Base-by-base conservation (phyloP, 2,113 vertebrate genomes). In the Oreochromis tanganicae region DNA sequence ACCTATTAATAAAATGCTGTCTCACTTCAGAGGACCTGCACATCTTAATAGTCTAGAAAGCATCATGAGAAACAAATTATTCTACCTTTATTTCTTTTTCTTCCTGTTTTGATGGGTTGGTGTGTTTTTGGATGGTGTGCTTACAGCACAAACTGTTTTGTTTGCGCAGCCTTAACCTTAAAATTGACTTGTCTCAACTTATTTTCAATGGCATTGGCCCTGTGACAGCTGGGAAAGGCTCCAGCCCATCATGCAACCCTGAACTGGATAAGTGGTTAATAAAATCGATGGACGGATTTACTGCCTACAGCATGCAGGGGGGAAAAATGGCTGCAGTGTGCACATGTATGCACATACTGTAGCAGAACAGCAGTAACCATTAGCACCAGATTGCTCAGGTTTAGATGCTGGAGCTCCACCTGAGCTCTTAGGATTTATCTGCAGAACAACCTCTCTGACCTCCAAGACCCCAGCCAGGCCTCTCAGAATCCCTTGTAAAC, bases 371-470 rank as follows among this genome's bases (percentile, higher is more conserved):
- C 43, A 48, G 32, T 36, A 63, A n/a, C 4, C 32, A 36, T 63
- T 63, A 63, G 59, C 59, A 63, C 59, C 32, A 36, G 61, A 66
- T 36, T 66, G 61, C 61, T 66, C 32, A 66, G 32, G 17, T 32
- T n/a, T 36, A 66, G 61, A n/a, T 66, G 61, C 7, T 36, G 61
- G 61, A 66, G 32, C 9, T 29, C 43, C 43, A 48, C 43, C 24
- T 75, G 71, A 50, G 16, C 24, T 75, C 24, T 75, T 48, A 0
- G 41, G 68, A 48, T 75, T 75, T 75, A 46, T 75, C 43, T 17
- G 36, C 11, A 41, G 36, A 68, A 21, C 36, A 71, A 38, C 34
- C 34, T n/a, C 6, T 66, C 34, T n/a, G 10, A 71, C 36, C n/a
- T 43, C 36, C n/a, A 71, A 71, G 66, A 71, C n/a, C 66, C 66